Base-by-base conservation (phyloP, 2,888 invertebrate species). In the Cheiracanthium punctorium region DNA sequence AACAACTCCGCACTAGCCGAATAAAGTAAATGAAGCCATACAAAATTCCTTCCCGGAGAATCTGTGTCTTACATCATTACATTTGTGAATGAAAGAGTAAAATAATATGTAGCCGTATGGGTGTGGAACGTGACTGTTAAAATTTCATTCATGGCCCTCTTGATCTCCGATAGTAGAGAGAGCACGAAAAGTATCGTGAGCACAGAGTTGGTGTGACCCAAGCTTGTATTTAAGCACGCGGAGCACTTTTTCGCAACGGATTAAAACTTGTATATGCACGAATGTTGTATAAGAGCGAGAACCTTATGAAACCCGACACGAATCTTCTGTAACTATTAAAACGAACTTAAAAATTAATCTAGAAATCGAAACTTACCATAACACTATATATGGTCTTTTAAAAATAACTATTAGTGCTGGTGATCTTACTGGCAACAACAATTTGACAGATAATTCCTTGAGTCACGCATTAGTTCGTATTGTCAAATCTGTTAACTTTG, bases 81-180 rank as follows among this genome's bases (percentile, higher is more conserved):
- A 20, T n/a, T 32, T 69, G 17, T 37, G 32, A 37, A 69, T 37
- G 32, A 37, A 69, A 69, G 69, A 69, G 69, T 69, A 37, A 69
- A 69, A 37, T 29, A 58, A 48, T 79, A 32, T 79, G 64, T 30
- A 79, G 29, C 37, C 29, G 33, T 69, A 48, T 79, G 71, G 77
- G 64, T 79, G 79, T 74, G 52, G 73, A 81, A 81, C 81, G 81
- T 82, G 75, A 82, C 82, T 41, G 64, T 64, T 80, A 80, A 75
- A 75, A 82, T 82, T 82, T 76, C 82, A 82, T 82, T 82, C 82
- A 82, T 75, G 64, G 81, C 81, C 81, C 81, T 74, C 81, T 37
- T 52, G 73, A 82, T 75, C 75, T 64, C 70, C 70, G 64, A 75
- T 82, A 75, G 75, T 82, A 82, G 69, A 70, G 52, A 82, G 75